These are phyloP conservation scores for Notodonta ziczac DNA, from an alignment of 2,888 invertebrate genomes.

Conservation along the genomic window DNA sequence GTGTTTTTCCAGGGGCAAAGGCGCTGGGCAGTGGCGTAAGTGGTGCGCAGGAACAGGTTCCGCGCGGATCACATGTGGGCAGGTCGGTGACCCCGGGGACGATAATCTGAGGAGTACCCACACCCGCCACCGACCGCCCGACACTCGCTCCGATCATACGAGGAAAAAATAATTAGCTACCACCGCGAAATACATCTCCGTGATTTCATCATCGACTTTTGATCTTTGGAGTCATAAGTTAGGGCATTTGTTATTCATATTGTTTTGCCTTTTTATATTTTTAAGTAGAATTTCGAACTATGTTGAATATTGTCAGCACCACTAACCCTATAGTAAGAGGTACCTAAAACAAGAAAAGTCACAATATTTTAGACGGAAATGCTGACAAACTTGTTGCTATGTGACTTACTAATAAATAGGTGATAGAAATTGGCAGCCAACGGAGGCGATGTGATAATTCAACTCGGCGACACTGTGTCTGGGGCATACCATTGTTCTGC, in stretches of 20 bases:
- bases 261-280: no score
- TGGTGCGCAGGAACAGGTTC: constrained; percentile 78
- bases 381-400: constrained; percentile 8
- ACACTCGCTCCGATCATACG: constrained; percentile 33
- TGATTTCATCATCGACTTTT: constrained; percentile 11
- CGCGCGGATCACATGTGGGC: constrained; percentile 73
- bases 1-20: constrained; percentile 43
- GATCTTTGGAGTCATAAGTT: background rate
- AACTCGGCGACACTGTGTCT: constrained; percentile 75
- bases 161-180: constrained; percentile 39
- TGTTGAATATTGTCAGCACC: no score
- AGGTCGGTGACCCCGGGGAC: constrained; percentile 73
- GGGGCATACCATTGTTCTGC: constrained; percentile 63
- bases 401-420: constrained; percentile 24
- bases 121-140: constrained; percentile 48
- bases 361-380: background rate
- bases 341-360: background rate
- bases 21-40: constrained; percentile 57
- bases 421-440: constrained; percentile 64
- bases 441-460: constrained; percentile 61
- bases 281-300: no score
- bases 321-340: no score
- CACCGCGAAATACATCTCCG: constrained; percentile 19
- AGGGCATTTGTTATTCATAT: no score
- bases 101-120: constrained; percentile 60